phyloP scores from a whole-genome alignment of 2,113 vertebrate genomes.

The Rhinopomastus cyanomelas region DNA sequence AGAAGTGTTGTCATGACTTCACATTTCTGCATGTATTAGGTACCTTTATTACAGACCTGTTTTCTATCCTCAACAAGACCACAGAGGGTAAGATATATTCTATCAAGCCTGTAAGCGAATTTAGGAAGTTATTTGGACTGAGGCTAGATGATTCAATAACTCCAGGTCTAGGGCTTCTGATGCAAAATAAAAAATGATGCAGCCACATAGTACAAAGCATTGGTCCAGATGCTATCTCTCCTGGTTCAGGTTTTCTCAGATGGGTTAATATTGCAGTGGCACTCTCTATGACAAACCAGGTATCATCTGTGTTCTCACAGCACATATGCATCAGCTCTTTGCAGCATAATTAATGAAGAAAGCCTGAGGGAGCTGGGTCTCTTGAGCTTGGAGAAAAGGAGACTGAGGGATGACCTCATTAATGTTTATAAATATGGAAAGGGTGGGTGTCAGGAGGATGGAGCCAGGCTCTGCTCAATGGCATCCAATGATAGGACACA shows the following conservation, averaged over 20 bases:
- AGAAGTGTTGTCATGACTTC: not conserved
- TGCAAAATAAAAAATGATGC: not conserved
- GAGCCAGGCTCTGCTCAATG: too few species aligned
- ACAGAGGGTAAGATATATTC: not conserved
- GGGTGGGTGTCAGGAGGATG: too few species aligned
- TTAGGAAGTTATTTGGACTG: not conserved
- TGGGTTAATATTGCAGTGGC: not conserved
- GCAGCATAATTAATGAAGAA: not conserved
- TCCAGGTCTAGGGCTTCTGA: not conserved
- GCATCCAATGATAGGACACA: too few species aligned
- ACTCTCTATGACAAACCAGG: not conserved
- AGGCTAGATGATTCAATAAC: not conserved
- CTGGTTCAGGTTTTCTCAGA: not conserved
- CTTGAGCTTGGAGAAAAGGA: too few species aligned
- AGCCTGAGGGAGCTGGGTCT: too few species aligned
- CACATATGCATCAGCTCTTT: not conserved
- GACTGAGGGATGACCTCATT: too few species aligned
- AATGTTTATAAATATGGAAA: too few species aligned
- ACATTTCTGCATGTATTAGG: not conserved
- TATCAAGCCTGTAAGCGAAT: not conserved
- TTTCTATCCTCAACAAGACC: not conserved
- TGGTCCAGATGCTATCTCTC: not conserved
- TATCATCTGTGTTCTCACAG: not conserved
- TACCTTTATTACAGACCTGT: conserved; percentile 22
- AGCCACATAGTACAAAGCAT: not conserved